Evolutionary conservation across 2,888 invertebrate species (phyloP).

Genomic region (Ophioninae sp.): DNA sequence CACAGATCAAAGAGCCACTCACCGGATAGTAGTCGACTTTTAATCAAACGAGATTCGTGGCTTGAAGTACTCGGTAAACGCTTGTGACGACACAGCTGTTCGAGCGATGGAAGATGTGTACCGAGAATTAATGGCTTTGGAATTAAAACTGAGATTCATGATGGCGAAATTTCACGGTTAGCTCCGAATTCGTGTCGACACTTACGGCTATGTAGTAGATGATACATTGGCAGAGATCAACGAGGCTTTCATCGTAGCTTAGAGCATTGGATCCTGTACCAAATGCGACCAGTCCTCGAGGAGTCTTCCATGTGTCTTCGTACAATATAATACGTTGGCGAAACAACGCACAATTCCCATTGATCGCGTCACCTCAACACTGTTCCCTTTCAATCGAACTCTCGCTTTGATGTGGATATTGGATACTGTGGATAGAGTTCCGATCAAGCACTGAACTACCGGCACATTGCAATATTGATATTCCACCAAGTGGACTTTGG

Average conservation of each 20-base stretch:
- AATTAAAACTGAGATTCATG: background rate
- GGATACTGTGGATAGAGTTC: background rate
- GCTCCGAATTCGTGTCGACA: background rate
- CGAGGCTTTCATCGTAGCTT: background rate
- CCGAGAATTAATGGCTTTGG: background rate
- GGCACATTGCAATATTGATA: constrained; percentile 31
- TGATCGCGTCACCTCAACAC: background rate
- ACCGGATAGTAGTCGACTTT: background rate
- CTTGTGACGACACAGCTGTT: background rate
- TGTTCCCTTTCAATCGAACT: background rate
- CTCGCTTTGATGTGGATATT: constrained; percentile 15
- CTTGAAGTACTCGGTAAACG: background rate
- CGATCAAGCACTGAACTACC: background rate
- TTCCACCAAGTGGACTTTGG: constrained; percentile 39
- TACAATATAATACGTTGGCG: background rate
- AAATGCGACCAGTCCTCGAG: background rate
- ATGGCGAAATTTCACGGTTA: background rate
- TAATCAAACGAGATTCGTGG: background rate
- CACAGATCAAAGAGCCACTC: background rate
- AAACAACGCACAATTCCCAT: constrained; percentile 1
- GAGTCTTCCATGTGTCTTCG: background rate
- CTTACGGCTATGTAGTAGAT: background rate
- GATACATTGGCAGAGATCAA: background rate
- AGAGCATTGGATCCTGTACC: constrained; percentile 9
- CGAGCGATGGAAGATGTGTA: background rate